phyloP scores from a whole-genome alignment of 2,113 vertebrate species.

The Chauna torquata region DNA sequence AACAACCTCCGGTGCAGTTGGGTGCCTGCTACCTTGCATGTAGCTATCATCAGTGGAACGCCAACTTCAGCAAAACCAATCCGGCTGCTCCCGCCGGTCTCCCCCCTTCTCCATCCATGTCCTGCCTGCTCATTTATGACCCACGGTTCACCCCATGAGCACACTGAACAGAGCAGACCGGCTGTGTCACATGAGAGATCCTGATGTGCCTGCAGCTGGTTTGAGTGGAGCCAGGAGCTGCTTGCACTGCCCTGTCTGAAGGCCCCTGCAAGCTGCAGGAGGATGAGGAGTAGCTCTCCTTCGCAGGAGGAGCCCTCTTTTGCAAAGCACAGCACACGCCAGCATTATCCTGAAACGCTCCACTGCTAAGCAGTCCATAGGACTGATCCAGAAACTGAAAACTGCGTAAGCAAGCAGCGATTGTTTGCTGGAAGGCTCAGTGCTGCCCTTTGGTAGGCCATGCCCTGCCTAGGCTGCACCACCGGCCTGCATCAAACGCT shows the following conservation, averaged over 20 bases:
- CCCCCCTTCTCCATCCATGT: not conserved
- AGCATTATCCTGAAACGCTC: not conserved
- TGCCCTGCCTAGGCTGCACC: not conserved
- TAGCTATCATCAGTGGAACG: not conserved
- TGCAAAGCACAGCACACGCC: not conserved
- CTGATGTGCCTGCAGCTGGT: not conserved
- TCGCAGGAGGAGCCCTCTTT: not conserved
- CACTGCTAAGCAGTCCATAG: not conserved
- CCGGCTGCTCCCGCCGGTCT: not conserved
- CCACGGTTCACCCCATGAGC: not conserved
- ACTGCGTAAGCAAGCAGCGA: accelerated
- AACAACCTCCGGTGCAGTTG: not conserved
- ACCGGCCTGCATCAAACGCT: not conserved
- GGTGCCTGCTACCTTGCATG: not conserved
- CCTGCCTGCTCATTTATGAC: not conserved
- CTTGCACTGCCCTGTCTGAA: not conserved
- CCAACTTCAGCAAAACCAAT: not conserved
- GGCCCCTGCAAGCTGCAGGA: not conserved
- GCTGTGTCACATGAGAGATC: not conserved
- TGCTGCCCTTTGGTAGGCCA: not conserved
- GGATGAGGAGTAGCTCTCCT: too few species aligned
- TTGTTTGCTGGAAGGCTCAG: not conserved
- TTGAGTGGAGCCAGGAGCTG: not conserved
- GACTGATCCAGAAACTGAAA: not conserved
- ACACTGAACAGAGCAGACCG: not conserved